Percentiles rank a stretch among this genome's conserved stretches.
Conservation (phyloP, 1,140 invertebrate genomes). For the Zaprionus capensis region DNA sequence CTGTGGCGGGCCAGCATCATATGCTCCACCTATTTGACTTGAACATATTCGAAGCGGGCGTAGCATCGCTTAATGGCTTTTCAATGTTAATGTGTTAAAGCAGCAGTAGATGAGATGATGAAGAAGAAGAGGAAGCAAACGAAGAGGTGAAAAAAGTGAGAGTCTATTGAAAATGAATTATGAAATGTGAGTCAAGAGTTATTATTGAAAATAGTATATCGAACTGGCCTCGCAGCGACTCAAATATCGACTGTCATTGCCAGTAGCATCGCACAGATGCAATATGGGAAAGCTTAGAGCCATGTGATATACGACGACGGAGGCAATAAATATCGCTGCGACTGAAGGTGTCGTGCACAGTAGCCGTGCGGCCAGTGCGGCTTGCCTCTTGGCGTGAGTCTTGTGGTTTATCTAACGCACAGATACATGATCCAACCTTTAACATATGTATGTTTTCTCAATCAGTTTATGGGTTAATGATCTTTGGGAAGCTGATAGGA, state of each 20-base stretch:
- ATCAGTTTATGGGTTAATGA: slow-evolving; percentile 11
- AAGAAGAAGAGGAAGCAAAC: slow-evolving; percentile 20
- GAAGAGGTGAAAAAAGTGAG: slow-evolving; percentile 58
- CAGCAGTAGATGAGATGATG: slow-evolving; percentile 16
- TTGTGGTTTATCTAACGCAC: slow-evolving; percentile 28
- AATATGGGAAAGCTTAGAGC: slow-evolving; percentile 24
- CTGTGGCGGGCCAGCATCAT: slow-evolving; percentile 20
- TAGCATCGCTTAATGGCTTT: slow-evolving; percentile 58
- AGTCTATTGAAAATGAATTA: slow-evolving; percentile 69
- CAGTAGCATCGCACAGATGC: slow-evolving; percentile 22
- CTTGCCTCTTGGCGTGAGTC: slow-evolving; percentile 4
- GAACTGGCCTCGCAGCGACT: slow-evolving; percentile 8
- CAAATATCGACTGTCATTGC: slow-evolving; percentile 43
- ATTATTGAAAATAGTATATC: slow-evolving; percentile 43
- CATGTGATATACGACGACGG: slow-evolving; percentile 32
- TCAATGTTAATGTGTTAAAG: slow-evolving; percentile 63
- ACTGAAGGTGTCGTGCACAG: slow-evolving; percentile 37
- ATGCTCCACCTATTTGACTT: slow-evolving; percentile 30
- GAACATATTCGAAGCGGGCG: slow-evolving; percentile 41
- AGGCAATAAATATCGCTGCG: slow-evolving; percentile 19
- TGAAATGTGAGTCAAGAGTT: slow-evolving; percentile 64
- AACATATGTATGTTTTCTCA: slow-evolving; percentile 11
- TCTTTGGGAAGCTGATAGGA: background rate
- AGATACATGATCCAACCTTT: background rate
- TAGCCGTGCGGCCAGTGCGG: slow-evolving; percentile 18